A percentile compares a stretch with the other conserved stretches of the same genome.
Conservation (phyloP, 2,888 invertebrate species). For the Gibbula magus region DNA sequence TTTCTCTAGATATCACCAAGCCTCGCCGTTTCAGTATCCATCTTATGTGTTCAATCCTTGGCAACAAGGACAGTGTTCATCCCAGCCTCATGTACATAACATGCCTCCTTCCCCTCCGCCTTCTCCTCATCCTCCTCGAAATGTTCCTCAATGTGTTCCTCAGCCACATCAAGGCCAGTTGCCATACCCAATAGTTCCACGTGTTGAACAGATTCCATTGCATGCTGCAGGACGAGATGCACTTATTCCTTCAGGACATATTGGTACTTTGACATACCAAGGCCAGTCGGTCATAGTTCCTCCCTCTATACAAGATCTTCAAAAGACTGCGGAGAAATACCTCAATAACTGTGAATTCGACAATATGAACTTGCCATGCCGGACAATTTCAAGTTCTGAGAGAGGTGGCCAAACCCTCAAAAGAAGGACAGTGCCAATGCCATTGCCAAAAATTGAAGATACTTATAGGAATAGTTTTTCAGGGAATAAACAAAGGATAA, state of each 20-base stretch:
- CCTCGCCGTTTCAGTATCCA: neutral
- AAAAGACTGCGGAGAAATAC: neutral
- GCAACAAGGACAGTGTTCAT: neutral
- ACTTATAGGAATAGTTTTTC: too few species aligned
- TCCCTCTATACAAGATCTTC: neutral
- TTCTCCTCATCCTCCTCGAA: slow-evolving; percentile 36
- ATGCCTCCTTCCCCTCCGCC: slow-evolving; percentile 56
- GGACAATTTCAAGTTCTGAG: neutral
- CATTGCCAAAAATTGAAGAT: too few species aligned
- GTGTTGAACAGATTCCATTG: too few species aligned
- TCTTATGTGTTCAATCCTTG: too few species aligned
- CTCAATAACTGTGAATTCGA: neutral
- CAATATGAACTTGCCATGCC: neutral
- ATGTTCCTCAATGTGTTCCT: neutral
- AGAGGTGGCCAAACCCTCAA: neutral
- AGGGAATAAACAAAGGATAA: too few species aligned
- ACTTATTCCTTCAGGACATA: too few species aligned
- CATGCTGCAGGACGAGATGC: too few species aligned
- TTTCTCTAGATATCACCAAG: neutral
- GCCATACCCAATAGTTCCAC: neutral
- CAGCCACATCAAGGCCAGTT: neutral
- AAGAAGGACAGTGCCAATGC: too few species aligned
- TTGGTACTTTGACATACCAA: too few species aligned
- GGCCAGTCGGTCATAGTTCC: neutral
- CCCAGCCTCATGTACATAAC: slow-evolving; percentile 25